A percentile compares a stretch with the other conserved stretches of the same genome.
Evolutionary conservation across 1,140 invertebrate species (phyloP).

Genomic region (Ylistrum balloti): DNA sequence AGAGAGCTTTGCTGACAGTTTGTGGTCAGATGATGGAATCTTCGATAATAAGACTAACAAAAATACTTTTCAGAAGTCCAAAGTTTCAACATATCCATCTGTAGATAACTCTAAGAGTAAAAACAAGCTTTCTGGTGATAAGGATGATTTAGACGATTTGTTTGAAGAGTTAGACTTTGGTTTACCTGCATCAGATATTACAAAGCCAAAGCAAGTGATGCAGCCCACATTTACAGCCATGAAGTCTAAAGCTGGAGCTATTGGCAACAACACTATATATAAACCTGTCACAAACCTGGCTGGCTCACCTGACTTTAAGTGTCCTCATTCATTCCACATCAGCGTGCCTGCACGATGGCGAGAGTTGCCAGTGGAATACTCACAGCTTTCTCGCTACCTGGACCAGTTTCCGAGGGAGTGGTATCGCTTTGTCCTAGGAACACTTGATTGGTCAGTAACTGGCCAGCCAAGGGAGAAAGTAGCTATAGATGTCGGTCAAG

Average conservation of each 20-base stretch:
- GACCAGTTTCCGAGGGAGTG: conserved; percentile 79
- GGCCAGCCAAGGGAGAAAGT: conserved; percentile 71
- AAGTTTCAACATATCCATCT: conserved; percentile 44
- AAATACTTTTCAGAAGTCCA: conserved; percentile 54
- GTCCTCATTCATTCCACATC: conserved; percentile 76
- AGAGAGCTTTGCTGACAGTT: conserved; percentile 78
- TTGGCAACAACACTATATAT: conserved; percentile 72
- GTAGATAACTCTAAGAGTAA: conserved; percentile 48
- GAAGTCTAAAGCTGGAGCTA: conserved; percentile 51
- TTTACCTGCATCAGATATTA: conserved; percentile 75
- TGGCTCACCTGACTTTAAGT: conserved; percentile 79
- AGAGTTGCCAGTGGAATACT: conserved; percentile 80
- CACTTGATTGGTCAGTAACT: conserved; percentile 70
- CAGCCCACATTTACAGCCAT: conserved; percentile 53
- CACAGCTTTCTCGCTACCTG: conserved; percentile 76
- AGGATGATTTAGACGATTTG: conserved; percentile 72
- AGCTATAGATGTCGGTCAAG: conserved; percentile 69
- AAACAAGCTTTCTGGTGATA: conserved; percentile 60
- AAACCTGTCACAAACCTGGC: conserved; percentile 80
- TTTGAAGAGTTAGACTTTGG: conserved; percentile 78
- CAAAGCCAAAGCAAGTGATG: conserved; percentile 59
- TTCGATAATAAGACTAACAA: conserved; percentile 62
- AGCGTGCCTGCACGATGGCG: conserved; percentile 78
- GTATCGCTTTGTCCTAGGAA: conserved; percentile 79
- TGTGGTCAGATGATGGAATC: conserved; percentile 77